These are phyloP conservation scores for Conistra vaccinii DNA, from an alignment of 2,888 invertebrate species.

Conservation along the genomic window DNA sequence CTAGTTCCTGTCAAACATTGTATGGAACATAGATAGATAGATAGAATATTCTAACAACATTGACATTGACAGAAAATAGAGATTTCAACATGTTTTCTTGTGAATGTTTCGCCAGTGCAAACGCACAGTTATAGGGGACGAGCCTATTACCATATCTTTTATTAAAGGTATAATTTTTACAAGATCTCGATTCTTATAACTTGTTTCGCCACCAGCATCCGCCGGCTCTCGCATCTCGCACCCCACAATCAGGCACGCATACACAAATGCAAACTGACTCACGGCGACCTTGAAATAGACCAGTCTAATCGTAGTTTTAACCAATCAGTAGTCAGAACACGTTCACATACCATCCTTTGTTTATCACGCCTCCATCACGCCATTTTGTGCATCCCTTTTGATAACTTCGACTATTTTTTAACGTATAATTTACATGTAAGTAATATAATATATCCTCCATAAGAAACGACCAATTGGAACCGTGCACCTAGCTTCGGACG, in stretches of 20 bases:
- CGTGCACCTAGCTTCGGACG: no score
- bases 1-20: no score
- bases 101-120: no score
- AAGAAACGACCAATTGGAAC: no score
- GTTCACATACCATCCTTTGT: slow-evolving; percentile 82
- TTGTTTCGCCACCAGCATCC: slow-evolving; percentile 29
- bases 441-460: no score
- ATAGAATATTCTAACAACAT: no score
- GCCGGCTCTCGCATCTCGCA: slow-evolving; percentile 66
- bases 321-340: slow-evolving; percentile 87
- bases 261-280: slow-evolving; percentile 84
- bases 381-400: slow-evolving; percentile 79
- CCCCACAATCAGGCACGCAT: slow-evolving; percentile 74
- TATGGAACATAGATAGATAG: no score
- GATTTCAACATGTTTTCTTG: no score
- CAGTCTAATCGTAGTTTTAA: slow-evolving; percentile 87
- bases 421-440: slow-evolving; percentile 39
- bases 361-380: slow-evolving; percentile 77
- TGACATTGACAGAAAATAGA: no score
- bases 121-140: no score
- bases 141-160: no score
- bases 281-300: slow-evolving; percentile 86
- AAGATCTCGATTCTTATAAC: background rate
- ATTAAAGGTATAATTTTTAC: background rate
- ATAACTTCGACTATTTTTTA: slow-evolving; percentile 58